These are phyloP conservation scores for Argyrosomus japonicus DNA, from an alignment of 2,113 vertebrate genomes.

Conservation along the genomic window DNA sequence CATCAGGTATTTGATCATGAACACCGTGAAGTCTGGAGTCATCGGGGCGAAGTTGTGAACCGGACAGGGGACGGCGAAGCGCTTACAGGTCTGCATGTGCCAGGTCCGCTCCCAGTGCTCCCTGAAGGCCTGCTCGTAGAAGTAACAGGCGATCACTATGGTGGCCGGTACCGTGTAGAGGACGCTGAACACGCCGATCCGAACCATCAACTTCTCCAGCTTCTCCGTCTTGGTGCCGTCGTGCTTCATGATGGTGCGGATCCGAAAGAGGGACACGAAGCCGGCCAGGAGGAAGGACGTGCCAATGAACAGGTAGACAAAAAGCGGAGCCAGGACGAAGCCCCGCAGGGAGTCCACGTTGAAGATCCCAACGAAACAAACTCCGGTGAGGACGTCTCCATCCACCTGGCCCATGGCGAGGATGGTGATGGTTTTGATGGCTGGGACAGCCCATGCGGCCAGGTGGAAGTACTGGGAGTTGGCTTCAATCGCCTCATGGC, in stretches of 20 bases:
- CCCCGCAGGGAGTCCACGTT: conserved; percentile 93
- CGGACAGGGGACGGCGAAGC: conserved; percentile 93
- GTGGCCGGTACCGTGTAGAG: conserved; percentile 98
- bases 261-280: conserved; percentile 97
- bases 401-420: conserved; percentile 98
- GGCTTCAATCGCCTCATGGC: conserved; percentile 97
- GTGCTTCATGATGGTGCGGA: conserved; percentile 99
- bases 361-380: conserved; percentile 96
- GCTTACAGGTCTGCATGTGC: conserved; percentile 97
- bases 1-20: conserved; percentile 99
- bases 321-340: conserved; percentile 95
- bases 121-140: conserved; percentile 98
- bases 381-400: conserved; percentile 94
- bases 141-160: conserved; percentile 96
- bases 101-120: conserved; percentile 97
- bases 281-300: conserved; percentile 97
- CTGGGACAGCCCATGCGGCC: conserved; percentile 96
- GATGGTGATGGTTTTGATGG: conserved; percentile 97
- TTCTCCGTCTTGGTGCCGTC: conserved; percentile 99
- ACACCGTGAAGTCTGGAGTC: conserved; percentile 97
- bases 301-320: conserved; percentile 97
- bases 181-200: conserved; percentile 97
- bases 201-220: conserved; percentile 97
- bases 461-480: conserved; percentile 98
- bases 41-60: conserved; percentile 91